Percentiles rank a stretch among this genome's conserved stretches.
Evolutionary conservation across 2,888 invertebrate species (phyloP).

Genomic region (Leptopilina syphax): DNA sequence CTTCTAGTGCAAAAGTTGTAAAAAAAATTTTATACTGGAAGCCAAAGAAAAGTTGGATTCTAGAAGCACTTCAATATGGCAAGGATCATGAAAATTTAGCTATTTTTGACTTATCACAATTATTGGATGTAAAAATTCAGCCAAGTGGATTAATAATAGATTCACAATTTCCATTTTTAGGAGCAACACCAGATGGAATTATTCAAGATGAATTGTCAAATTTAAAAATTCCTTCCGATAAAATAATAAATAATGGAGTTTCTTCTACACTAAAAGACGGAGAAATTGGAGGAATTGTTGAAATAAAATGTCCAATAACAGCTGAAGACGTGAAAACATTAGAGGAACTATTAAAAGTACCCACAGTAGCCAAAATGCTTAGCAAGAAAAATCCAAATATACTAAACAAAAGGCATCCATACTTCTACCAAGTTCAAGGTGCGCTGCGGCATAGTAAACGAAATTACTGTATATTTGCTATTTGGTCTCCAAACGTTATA

Average conservation of each 20-base stretch:
- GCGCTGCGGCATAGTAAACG: slow-evolving; percentile 48
- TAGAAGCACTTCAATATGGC: slow-evolving; percentile 48
- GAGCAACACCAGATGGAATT: slow-evolving; percentile 52
- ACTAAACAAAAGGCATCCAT: slow-evolving; percentile 54
- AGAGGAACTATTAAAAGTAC: slow-evolving; percentile 40
- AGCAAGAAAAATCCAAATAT: slow-evolving; percentile 34
- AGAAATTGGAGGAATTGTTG: slow-evolving; percentile 48
- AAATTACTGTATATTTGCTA: slow-evolving; percentile 50
- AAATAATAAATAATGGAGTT: neutral
- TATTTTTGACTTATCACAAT: slow-evolving; percentile 12
- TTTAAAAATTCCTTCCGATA: neutral
- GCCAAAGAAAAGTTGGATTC: neutral
- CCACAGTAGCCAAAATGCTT: slow-evolving; percentile 40
- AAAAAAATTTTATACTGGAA: neutral
- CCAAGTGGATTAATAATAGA: slow-evolving; percentile 51
- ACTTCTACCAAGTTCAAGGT: slow-evolving; percentile 55
- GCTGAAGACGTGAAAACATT: slow-evolving; percentile 23
- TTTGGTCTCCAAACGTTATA: neutral
- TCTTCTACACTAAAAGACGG: too few relatives aligned
- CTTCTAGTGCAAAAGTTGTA: neutral
- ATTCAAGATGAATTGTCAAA: slow-evolving; percentile 30
- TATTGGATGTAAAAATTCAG: slow-evolving; percentile 33
- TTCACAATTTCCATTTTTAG: slow-evolving; percentile 42
- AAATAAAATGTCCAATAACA: slow-evolving; percentile 52
- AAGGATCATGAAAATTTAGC: slow-evolving; percentile 50